Evolutionary conservation across 2,797 vertebrate genomes (phyloP).

Genomic region (Pseudomugil gertrudae): DNA sequence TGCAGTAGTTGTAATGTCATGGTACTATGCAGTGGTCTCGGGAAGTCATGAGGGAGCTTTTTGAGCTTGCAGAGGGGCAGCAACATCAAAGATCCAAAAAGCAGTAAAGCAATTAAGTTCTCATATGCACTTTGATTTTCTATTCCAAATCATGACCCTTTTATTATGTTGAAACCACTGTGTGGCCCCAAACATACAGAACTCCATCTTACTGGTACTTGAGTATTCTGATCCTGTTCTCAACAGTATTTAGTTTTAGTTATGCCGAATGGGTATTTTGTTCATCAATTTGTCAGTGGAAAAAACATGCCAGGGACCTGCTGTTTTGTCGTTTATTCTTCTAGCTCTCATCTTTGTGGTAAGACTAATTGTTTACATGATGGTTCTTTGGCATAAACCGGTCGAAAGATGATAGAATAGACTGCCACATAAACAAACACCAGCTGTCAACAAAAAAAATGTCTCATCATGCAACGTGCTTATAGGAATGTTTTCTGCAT

Average conservation of each 20-base stretch:
- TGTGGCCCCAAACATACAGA: background rate
- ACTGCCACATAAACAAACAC: conserved; percentile 42
- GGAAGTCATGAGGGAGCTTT: conserved; percentile 21
- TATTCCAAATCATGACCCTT: conserved; percentile 18
- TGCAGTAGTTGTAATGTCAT: conserved; percentile 10
- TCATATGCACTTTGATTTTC: conserved; percentile 28
- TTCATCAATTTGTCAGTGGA: conserved; percentile 22
- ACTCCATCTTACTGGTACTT: background rate
- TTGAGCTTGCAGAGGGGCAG: conserved; percentile 14
- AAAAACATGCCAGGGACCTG: conserved; percentile 9
- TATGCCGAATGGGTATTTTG: conserved; percentile 9
- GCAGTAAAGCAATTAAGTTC: conserved; percentile 36
- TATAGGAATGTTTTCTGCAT: conserved; percentile 30
- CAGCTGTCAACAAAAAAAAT: conserved; percentile 39
- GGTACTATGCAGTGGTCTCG: conserved; percentile 9
- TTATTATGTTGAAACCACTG: conserved; percentile 24
- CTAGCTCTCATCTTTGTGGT: conserved; percentile 20
- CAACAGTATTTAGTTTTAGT: conserved; percentile 2
- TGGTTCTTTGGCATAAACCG: conserved; percentile 23
- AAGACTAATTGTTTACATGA: conserved; percentile 30
- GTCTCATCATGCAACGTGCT: conserved; percentile 38
- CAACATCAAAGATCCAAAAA: conserved; percentile 32
- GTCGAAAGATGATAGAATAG: conserved; percentile 20
- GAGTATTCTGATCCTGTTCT: background rate
- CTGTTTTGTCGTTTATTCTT: conserved; percentile 25